These are phyloP conservation scores for Ptychochromis oligacanthus DNA, from an alignment of 2,113 vertebrate species.

Conservation along the genomic window DNA sequence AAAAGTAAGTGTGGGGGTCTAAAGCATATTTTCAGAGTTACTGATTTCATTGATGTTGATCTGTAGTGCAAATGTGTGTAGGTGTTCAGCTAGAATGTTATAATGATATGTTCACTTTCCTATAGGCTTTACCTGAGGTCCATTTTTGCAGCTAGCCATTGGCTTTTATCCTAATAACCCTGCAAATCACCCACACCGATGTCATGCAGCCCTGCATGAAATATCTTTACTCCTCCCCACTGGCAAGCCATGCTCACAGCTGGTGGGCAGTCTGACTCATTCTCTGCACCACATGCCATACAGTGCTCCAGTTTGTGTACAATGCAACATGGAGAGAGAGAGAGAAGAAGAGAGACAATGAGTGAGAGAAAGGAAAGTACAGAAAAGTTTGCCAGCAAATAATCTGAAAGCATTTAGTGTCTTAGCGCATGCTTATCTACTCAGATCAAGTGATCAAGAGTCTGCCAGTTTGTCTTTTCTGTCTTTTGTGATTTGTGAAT, in stretches of 20 bases:
- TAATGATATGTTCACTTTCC: not conserved
- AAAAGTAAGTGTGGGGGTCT: too few relatives aligned
- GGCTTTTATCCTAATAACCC: slow-evolving; percentile 26
- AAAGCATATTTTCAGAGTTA: not conserved
- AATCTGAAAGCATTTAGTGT: slow-evolving; percentile 14
- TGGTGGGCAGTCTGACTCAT: slow-evolving; percentile 77
- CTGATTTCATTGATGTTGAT: not conserved
- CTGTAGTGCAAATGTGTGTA: not conserved
- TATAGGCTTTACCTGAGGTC: not conserved
- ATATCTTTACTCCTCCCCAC: slow-evolving; percentile 57
- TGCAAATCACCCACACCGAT: slow-evolving; percentile 54
- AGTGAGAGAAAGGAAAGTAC: not conserved
- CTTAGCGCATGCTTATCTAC: not conserved
- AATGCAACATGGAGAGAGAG: slow-evolving; percentile 47
- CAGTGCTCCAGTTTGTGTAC: slow-evolving; percentile 62
- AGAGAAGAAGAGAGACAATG: not conserved
- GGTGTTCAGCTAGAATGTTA: not conserved
- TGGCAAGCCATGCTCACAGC: slow-evolving; percentile 66
- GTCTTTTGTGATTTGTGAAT: not conserved
- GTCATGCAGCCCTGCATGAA: slow-evolving; percentile 47
- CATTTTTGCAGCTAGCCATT: slow-evolving; percentile 7
- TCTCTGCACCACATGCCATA: slow-evolving; percentile 70
- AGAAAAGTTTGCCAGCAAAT: slow-evolving; percentile 9
- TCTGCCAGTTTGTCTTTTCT: not conserved
- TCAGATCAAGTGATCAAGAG: not conserved